Evolutionary conservation across 2,888 invertebrate genomes (phyloP).

Genomic region (Leptinotarsa rubiginosa): DNA sequence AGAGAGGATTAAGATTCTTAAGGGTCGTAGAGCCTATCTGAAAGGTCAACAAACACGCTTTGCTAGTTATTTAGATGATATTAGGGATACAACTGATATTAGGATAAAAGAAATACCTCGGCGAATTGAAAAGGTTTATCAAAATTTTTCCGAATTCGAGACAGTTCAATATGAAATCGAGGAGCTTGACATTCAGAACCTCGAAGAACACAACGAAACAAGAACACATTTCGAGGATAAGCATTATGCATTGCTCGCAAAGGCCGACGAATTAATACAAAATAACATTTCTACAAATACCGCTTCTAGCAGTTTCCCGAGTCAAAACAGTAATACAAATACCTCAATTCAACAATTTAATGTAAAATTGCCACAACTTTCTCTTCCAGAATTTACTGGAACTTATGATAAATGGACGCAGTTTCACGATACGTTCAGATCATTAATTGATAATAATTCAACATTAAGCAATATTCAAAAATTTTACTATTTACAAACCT

Average conservation of each 20-base stretch:
- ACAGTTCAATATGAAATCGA: conserved; percentile 19
- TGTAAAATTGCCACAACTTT: too few species aligned
- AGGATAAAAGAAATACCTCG: conserved; percentile 15
- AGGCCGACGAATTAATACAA: neutral
- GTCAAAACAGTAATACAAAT: too few species aligned
- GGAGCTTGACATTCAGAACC: conserved; percentile 5
- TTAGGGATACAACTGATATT: neutral
- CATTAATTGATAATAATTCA: conserved; percentile 18
- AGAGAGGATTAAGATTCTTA: conserved; percentile 1
- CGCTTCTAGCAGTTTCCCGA: neutral
- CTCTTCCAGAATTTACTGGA: neutral
- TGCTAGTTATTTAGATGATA: conserved; percentile 6
- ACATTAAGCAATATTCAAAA: conserved; percentile 22
- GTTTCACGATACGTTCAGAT: conserved; percentile 23
- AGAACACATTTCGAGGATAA: conserved; percentile 20
- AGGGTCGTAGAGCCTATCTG: conserved; percentile 11
- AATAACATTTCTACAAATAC: neutral
- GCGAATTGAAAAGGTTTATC: conserved; percentile 11
- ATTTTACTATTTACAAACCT: conserved; percentile 34
- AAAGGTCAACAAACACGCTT: conserved; percentile 22
- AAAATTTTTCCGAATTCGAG: conserved; percentile 13
- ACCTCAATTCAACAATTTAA: too few species aligned
- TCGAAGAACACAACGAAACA: neutral
- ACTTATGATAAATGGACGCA: conserved; percentile 27
- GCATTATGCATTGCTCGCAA: conserved; percentile 18